Base-by-base conservation (phyloP, 2,888 invertebrate genomes). In the Mythimna lalbum region DNA sequence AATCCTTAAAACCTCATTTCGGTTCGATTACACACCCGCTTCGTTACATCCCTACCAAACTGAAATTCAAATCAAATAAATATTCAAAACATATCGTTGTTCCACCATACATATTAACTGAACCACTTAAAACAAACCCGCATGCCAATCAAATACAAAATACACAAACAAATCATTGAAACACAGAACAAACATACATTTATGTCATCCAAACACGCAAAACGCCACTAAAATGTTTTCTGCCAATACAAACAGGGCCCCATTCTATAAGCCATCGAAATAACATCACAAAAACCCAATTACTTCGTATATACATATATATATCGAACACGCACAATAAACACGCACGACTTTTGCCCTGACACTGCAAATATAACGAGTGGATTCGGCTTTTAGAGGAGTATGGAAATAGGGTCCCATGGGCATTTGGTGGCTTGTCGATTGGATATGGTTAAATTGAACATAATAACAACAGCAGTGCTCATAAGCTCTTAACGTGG, bases 281-380 rank as follows among this genome's bases (percentile, higher is more conserved):
- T 68, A 64, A 77, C 78, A 81, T 67, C 77, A 71, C 81, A 65
- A 62, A 78, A 81, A 68, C 56, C 56, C 81, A 78, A 78, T 81
- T 81, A 78, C 72, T 60, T 76, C 55, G 2, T 14, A 19, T 43
- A 43, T 39, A 43, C 43, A 43, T 43, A 43, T 43, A 17, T 52
- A 55, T 67, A 63, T 63, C 64, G 78, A 67, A 63, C 62, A 43
- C 27, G 49, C 57, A 63, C 57, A 69, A 65, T 76, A 76, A 69
- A 70, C 63, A 81, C 21, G 10, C 43, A 47, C 17, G 33, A 64
- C 55, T 64, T 69, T 73, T 43, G 36, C 9, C 53, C 63, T 71
- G 57, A 66, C 66, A 21, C 63, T 27, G 59, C 66, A 67, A 56
- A 71, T 63, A 74, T 50, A 49, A 31, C 57, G 21, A 63, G 21